phyloP scores from a whole-genome alignment of 2,797 vertebrate species.

The Sitta carolinensis region DNA sequence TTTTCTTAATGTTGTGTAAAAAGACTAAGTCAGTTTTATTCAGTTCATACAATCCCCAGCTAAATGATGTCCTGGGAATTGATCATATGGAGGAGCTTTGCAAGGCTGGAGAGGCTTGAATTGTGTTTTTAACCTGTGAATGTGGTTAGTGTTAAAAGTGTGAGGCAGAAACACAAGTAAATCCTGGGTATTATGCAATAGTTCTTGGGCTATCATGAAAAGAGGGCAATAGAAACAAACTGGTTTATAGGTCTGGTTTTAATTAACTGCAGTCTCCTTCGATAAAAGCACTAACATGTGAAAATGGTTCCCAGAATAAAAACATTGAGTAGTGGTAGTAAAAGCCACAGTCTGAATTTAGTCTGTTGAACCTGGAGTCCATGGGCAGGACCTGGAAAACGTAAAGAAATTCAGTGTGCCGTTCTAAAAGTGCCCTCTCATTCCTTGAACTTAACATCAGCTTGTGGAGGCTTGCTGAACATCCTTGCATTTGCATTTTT shows the following conservation, averaged over 20 bases:
- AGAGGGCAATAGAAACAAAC: constrained; percentile 4
- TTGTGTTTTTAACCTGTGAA: constrained; percentile 12
- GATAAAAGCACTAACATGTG: constrained; percentile 24
- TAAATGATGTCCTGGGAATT: neutral
- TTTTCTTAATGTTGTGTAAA: neutral
- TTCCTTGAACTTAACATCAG: constrained; percentile 38
- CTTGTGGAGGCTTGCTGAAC: constrained; percentile 50
- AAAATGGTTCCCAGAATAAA: neutral
- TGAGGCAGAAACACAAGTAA: neutral
- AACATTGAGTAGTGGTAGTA: neutral
- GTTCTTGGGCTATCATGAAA: neutral
- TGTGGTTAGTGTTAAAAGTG: neutral
- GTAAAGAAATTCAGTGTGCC: constrained; percentile 14
- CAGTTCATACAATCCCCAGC: neutral
- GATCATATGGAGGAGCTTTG: neutral
- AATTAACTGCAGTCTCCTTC: constrained; percentile 44
- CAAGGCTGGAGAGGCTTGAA: neutral
- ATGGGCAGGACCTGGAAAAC: neutral
- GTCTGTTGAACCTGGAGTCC: neutral
- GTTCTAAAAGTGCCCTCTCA: constrained; percentile 49
- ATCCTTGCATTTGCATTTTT: constrained; percentile 52
- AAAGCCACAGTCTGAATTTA: neutral
- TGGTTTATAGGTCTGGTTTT: constrained; percentile 21
- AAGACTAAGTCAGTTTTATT: neutral
- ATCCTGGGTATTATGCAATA: constrained; percentile 54